Percentiles rank a stretch among this genome's conserved stretches.
Conservation (phyloP, 2,113 vertebrate genomes). For the Mustela lutreola region DNA sequence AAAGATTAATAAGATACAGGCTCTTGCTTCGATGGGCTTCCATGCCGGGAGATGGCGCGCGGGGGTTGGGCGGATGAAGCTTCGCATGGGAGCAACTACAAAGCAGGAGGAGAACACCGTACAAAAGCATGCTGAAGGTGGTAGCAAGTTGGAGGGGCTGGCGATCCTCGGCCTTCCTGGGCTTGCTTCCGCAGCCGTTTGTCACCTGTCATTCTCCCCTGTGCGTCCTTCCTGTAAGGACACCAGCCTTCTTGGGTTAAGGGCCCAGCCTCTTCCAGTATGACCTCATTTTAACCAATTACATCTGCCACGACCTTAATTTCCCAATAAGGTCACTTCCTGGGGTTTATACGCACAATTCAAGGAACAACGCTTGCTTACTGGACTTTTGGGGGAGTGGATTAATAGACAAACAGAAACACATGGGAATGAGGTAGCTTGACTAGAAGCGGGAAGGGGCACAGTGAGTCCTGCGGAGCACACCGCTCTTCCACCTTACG, state of each 20-base stretch:
- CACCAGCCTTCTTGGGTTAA: background rate
- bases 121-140: fast-evolving
- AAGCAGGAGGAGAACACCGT: too few relatives aligned
- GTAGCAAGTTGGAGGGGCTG: background rate
- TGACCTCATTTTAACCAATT: background rate
- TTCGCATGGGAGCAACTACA: background rate
- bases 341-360: background rate
- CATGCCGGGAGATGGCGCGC: background rate
- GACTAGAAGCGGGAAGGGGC: background rate
- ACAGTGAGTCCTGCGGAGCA: too few relatives aligned
- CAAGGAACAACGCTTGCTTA: background rate
- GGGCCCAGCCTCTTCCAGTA: background rate
- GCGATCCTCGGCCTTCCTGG: background rate
- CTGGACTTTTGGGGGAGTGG: background rate
- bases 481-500: background rate
- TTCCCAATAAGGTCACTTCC: background rate
- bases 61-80: background rate
- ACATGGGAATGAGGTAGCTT: background rate
- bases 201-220: background rate
- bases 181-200: background rate
- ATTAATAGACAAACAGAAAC: background rate
- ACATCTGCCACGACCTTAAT: background rate
- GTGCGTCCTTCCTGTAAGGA: background rate
- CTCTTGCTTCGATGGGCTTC: background rate
- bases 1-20: background rate